Evolutionary conservation across 2,113 vertebrate genomes (phyloP), one percentile per base, ranked within the genome.

Genomic region (Eleginops maclovinus): DNA sequence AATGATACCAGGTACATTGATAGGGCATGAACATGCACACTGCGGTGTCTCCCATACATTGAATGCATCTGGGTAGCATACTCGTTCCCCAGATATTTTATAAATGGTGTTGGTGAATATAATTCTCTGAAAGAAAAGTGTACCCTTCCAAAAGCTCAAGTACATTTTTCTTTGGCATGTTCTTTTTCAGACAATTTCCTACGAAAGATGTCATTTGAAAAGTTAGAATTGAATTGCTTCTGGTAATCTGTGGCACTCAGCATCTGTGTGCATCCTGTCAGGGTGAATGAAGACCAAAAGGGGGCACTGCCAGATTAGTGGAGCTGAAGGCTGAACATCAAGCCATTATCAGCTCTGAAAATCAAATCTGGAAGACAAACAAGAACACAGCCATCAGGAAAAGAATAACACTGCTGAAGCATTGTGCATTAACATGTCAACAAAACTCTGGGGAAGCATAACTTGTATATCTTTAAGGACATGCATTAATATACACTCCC

Each of bases 221-320:
- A 13, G 3, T 7, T 19, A 49, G 49, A 6, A 16, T 3, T 0
- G 1, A 1, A 4, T 2, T n/a, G 24, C 49, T 21, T 40, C 5
- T 4, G 11, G 0, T 13, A 12, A 36, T 77, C 49, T 72, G 21
- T 56, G 31, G 9, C 51, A 40, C 36, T n/a, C 40, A 66, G 51
- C 64, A 55, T 70, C 49, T 40, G 21, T 77, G 13, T n/a, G 15
- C 43, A 28, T 61, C 64, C 44, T 60, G 64, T 44, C 65, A 72
- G 22, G 26, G 51, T 64, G 8, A 65, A 65, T 40, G 44, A 50
- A 62, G 9, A 60, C 9, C 36, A 64, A 5, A 51, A 12, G 26
- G 36, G 24, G 44, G 7, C 19, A 9, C 2, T 15, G 13, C 26
- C 31, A 63, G 13, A 67, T 36, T n/a, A 4, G 46, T 21, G 51